Conservation (phyloP, 2,888 invertebrate species). For the Drosophila cognata region DNA sequence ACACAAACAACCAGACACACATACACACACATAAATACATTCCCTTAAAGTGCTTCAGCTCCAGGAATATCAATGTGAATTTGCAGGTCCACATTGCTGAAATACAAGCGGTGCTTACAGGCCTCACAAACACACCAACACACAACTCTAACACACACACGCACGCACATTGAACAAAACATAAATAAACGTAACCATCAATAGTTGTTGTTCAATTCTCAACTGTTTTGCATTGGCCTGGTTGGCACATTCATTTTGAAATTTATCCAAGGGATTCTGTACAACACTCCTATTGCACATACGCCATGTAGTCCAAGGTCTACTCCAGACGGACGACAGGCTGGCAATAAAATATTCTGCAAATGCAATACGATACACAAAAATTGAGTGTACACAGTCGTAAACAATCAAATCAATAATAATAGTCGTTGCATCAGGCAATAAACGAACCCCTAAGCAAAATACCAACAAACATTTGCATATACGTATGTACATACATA, state of each 20-base stretch:
- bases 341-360: conserved; percentile 35
- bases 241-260: conserved; percentile 59
- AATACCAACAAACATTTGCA: background rate
- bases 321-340: conserved; percentile 10
- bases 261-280: conserved; percentile 52
- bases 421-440: conserved; percentile 41
- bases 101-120: conserved; percentile 64
- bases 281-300: conserved; percentile 26
- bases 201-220: conserved; percentile 70
- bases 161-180: conserved; percentile 39
- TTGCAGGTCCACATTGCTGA: conserved; percentile 57
- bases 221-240: conserved; percentile 46
- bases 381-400: conserved; percentile 50
- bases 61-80: conserved; percentile 59
- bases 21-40: background rate
- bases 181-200: conserved; percentile 72
- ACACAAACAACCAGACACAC: background rate
- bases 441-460: conserved; percentile 28
- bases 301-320: conserved; percentile 25
- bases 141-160: conserved; percentile 6
- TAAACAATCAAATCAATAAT: conserved; percentile 70
- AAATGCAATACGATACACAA: conserved; percentile 37
- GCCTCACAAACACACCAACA: conserved; percentile 35
- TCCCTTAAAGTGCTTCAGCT: conserved; percentile 27
- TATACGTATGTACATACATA: background rate